Percentiles rank a stretch among this genome's conserved stretches.
These are phyloP conservation scores for Pygoscelis antarcticus DNA, from an alignment of 2,113 vertebrate species.

Conservation along the genomic window DNA sequence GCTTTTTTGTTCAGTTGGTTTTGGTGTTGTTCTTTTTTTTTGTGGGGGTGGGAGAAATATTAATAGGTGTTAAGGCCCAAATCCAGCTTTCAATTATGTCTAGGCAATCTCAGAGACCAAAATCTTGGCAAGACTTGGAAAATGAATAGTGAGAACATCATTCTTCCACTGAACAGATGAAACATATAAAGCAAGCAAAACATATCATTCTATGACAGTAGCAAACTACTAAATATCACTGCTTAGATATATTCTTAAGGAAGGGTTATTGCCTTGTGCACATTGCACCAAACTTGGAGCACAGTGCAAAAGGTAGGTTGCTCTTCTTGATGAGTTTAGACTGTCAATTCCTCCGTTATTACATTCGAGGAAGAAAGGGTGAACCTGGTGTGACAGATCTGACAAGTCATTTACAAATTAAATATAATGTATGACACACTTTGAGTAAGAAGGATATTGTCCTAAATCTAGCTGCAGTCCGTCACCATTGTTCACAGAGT, in stretches of 20 bases:
- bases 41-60: rapidly evolving
- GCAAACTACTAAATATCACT: neutral
- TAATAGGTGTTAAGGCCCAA: neutral
- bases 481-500: neutral
- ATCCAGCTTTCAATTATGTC: neutral
- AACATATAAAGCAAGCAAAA: neutral
- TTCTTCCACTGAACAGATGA: neutral
- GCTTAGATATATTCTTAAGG: neutral
- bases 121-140: neutral
- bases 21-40: too few relatives aligned
- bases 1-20: neutral
- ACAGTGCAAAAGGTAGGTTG: neutral
- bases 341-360: neutral
- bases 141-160: neutral
- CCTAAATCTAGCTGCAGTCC: neutral
- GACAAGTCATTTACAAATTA: neutral
- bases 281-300: neutral
- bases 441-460: neutral
- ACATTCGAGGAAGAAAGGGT: neutral
- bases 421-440: neutral
- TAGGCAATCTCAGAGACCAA: neutral
- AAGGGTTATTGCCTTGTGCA: neutral
- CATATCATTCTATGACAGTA: neutral
- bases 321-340: neutral
- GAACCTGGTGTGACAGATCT: neutral